Evolutionary conservation across 2,113 vertebrate species (phyloP).

Genomic region (Ameiurus melas): DNA sequence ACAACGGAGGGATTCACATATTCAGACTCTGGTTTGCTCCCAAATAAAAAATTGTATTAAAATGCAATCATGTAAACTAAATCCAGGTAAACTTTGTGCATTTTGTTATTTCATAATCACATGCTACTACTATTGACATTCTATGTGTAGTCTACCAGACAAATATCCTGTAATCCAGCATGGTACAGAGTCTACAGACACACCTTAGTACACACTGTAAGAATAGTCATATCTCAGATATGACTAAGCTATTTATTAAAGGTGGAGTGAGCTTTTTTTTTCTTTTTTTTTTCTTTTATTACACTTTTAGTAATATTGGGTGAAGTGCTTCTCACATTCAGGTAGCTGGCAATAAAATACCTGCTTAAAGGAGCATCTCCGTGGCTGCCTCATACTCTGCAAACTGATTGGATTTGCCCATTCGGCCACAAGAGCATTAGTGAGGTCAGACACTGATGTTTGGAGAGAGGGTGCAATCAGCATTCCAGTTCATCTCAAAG

Average conservation of each 20-base stretch:
- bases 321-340: neutral
- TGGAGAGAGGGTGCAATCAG: neutral
- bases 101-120: neutral
- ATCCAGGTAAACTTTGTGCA: neutral
- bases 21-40: neutral
- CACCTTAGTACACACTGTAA: conserved; percentile 41
- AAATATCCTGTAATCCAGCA: conserved; percentile 34
- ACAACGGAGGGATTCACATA: too few relatives aligned
- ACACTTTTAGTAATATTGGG: neutral
- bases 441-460: neutral
- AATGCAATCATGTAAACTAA: neutral
- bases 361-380: neutral
- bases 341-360: neutral
- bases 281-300: neutral
- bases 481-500: neutral
- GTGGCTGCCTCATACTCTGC: neutral
- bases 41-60: neutral
- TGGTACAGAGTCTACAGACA: conserved; percentile 35
- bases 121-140: conserved; percentile 8
- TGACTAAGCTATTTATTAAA: conserved; percentile 15
- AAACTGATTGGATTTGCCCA: neutral
- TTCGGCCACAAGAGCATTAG: neutral
- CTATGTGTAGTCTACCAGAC: neutral
- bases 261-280: neutral
- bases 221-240: conserved; percentile 13